A percentile compares a stretch with the other conserved stretches of the same genome.
These are phyloP conservation scores for Aphelenchoides fujianensis DNA, from an alignment of 1,140 invertebrate genomes.

Conservation along the genomic window DNA sequence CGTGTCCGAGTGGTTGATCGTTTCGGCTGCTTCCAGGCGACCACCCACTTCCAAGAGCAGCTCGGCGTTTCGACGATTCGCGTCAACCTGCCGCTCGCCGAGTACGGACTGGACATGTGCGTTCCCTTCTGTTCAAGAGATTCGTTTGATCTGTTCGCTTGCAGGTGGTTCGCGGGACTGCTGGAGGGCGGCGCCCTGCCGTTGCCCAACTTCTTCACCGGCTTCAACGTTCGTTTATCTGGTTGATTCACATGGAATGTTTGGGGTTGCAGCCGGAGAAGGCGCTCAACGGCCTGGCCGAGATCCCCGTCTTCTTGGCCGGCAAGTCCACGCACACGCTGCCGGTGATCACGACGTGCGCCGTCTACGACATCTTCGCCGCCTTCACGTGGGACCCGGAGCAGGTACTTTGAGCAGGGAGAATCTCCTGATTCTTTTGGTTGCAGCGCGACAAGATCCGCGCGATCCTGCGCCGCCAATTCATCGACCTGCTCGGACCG, in stretches of 20 bases:
- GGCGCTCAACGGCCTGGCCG: not conserved
- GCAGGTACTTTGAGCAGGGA: not conserved
- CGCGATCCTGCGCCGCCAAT: not conserved
- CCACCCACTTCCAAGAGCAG: not conserved
- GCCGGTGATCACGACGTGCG: slow-evolving; percentile 2
- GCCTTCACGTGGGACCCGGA: not conserved
- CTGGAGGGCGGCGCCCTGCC: not conserved
- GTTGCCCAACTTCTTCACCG: slow-evolving; percentile 13
- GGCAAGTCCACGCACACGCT: not conserved
- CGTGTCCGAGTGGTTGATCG: too few species aligned
- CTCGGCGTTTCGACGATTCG: not conserved
- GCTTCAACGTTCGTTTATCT: slow-evolving; percentile 1
- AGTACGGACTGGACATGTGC: not conserved
- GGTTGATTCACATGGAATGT: slow-evolving; percentile 1
- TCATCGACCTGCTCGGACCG: not conserved
- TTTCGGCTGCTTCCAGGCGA: not conserved
- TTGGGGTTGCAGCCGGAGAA: not conserved
- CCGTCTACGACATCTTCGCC: slow-evolving; percentile 1
- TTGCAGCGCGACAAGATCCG: not conserved
- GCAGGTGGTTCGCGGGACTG: not conserved
- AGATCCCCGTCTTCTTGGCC: not conserved
- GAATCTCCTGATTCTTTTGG: not conserved
- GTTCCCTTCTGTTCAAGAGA: too few species aligned
- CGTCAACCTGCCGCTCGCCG: not conserved
- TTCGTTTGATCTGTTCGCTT: too few species aligned